These are phyloP conservation scores for Himalopsyche japonica DNA, from an alignment of 2,888 invertebrate genomes.

Conservation along the genomic window DNA sequence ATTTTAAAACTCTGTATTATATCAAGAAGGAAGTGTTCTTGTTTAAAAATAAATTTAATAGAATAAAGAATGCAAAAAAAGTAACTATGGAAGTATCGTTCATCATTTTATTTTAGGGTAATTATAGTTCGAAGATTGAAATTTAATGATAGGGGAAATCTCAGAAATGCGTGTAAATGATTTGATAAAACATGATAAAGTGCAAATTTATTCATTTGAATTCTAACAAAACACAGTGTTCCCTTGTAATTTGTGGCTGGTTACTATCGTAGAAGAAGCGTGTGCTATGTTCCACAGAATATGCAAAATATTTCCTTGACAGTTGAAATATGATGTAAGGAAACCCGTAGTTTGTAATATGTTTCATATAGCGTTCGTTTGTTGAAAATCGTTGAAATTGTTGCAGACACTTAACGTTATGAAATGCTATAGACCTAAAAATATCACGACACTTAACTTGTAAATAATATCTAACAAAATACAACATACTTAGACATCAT, in stretches of 20 bases:
- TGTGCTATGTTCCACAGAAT: constrained; percentile 19
- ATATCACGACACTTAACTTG: not conserved
- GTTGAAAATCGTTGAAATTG: not conserved
- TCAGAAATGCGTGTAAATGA: not conserved
- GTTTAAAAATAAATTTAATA: too few relatives aligned
- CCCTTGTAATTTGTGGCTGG: constrained; percentile 21
- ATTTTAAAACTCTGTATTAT: too few relatives aligned
- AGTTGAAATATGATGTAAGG: constrained; percentile 38
- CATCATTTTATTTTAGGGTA: not conserved
- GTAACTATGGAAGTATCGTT: not conserved
- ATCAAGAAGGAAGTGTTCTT: too few relatives aligned
- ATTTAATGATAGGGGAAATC: not conserved
- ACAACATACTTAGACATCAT: too few relatives aligned
- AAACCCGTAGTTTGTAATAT: constrained; percentile 17
- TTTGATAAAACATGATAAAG: not conserved
- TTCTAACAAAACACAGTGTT: not conserved
- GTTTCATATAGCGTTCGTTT: not conserved
- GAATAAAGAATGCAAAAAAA: too few relatives aligned
- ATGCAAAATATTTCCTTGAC: constrained; percentile 40
- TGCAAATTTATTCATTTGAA: not conserved
- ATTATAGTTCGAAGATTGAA: not conserved
- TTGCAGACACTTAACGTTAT: not conserved
- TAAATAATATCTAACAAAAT: not conserved
- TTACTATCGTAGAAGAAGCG: constrained; percentile 14
- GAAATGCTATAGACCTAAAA: not conserved